A percentile compares a stretch with the other conserved stretches of the same genome.
Evolutionary conservation across 1,140 invertebrate species (phyloP).

Genomic region (Pararge aegeria): DNA sequence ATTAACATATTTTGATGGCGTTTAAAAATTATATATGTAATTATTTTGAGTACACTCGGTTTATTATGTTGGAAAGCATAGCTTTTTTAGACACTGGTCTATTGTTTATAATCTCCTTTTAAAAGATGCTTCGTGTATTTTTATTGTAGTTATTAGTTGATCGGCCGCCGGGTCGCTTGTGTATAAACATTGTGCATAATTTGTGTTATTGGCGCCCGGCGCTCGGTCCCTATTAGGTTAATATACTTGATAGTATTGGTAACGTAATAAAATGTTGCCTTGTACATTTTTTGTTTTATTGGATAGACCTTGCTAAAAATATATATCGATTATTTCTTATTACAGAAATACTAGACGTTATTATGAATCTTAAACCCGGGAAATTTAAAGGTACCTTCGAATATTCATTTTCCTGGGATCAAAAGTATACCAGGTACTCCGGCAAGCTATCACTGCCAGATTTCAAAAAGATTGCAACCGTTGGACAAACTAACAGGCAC

Average conservation of each 20-base stretch:
- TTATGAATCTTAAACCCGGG: too few species aligned
- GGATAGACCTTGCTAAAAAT: background rate
- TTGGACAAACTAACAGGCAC: too few species aligned
- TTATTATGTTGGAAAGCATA: slow-evolving; percentile 14
- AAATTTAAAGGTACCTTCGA: too few species aligned
- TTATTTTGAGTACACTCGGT: slow-evolving; percentile 5
- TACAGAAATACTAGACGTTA: too few species aligned
- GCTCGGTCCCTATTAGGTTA: slow-evolving; percentile 4
- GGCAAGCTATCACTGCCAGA: too few species aligned
- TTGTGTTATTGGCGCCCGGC: slow-evolving; percentile 13
- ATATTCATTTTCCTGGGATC: too few species aligned
- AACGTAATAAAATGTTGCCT: slow-evolving; percentile 23
- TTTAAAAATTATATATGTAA: slow-evolving; percentile 1
- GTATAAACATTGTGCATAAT: slow-evolving; percentile 21
- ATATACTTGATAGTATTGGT: slow-evolving; percentile 21
- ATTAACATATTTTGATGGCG: slow-evolving; percentile 11
- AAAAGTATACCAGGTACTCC: too few species aligned
- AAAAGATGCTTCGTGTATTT: slow-evolving; percentile 25
- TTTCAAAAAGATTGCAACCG: too few species aligned
- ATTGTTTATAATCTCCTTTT: slow-evolving; percentile 25
- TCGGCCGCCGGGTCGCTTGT: background rate
- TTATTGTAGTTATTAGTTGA: slow-evolving; percentile 17
- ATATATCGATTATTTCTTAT: background rate
- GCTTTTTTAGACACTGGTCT: slow-evolving; percentile 20
- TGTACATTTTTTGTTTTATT: background rate